A percentile compares a stretch with the other conserved stretches of the same genome.
Evolutionary conservation across 2,888 invertebrate species (phyloP).

Genomic region (Brassicogethes aeneus): DNA sequence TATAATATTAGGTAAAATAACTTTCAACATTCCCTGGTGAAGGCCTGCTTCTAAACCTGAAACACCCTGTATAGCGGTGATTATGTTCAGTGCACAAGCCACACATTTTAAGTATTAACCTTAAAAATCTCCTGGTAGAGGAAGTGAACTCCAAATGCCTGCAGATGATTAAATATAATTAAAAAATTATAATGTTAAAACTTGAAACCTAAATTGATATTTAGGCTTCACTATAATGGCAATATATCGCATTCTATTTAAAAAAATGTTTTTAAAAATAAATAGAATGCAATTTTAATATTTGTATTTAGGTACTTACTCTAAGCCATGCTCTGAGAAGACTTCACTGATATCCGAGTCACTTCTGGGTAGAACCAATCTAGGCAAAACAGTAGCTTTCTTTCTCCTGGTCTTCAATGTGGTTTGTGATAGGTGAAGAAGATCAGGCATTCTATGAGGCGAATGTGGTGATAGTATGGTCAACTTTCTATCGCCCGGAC

Average conservation of each 20-base stretch:
- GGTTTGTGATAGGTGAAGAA: conserved; percentile 52
- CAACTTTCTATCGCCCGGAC: conserved; percentile 52
- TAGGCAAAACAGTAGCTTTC: conserved; percentile 64
- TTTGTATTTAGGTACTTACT: conserved; percentile 44
- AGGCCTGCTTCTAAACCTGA: too few relatives aligned
- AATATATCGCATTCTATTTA: background rate
- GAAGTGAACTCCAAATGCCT: conserved; percentile 12
- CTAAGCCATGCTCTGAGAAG: conserved; percentile 53
- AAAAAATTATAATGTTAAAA: too few relatives aligned
- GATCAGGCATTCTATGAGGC: conserved; percentile 61
- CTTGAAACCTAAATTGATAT: too few relatives aligned
- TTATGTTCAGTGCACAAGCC: too few relatives aligned
- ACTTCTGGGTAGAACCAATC: conserved; percentile 65
- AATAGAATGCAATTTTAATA: too few relatives aligned
- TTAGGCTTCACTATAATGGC: background rate
- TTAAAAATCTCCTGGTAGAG: conserved; percentile 22
- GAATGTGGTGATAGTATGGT: conserved; percentile 75
- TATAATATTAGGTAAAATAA: too few relatives aligned
- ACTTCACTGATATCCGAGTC: conserved; percentile 64
- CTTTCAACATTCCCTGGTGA: too few relatives aligned
- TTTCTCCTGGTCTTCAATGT: conserved; percentile 50
- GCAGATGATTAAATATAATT: conserved; percentile 7
- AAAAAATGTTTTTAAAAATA: background rate
- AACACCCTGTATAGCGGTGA: too few relatives aligned
- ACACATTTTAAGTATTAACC: conserved; percentile 21